A percentile compares a stretch with the other conserved stretches of the same genome.
Evolutionary conservation across 2,797 vertebrate genomes (phyloP).

Genomic region (Liasis olivaceus): DNA sequence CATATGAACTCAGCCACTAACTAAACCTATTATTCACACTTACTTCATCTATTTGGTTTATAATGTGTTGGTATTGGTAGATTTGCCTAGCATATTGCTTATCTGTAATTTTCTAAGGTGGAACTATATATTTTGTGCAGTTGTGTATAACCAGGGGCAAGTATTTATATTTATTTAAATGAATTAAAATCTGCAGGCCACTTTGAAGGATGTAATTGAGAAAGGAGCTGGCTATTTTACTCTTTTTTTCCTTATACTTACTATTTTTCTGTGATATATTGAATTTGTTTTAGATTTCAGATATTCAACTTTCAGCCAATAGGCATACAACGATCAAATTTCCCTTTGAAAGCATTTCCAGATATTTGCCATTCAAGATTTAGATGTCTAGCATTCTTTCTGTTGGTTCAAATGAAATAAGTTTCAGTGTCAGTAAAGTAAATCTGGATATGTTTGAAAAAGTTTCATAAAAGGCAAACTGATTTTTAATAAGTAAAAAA

Average conservation of each 20-base stretch:
- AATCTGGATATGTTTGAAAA: neutral
- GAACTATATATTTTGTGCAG: neutral
- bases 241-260: constrained; percentile 29
- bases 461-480: too few species aligned
- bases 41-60: neutral
- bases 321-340: neutral
- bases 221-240: neutral
- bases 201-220: neutral
- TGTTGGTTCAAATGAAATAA: neutral
- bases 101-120: neutral
- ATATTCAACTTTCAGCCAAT: too few species aligned
- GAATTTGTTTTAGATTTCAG: too few species aligned
- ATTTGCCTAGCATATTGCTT: neutral
- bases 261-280: neutral
- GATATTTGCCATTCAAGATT: neutral
- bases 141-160: neutral
- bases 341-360: neutral
- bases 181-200: neutral
- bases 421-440: neutral
- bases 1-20: too few species aligned
- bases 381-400: neutral
- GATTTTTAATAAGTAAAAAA: too few species aligned
- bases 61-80: neutral
- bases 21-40: neutral
- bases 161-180: neutral